Percentiles rank a stretch among this genome's conserved stretches.
Conservation (phyloP, 2,888 invertebrate genomes). For the Synergus laeviventris region DNA sequence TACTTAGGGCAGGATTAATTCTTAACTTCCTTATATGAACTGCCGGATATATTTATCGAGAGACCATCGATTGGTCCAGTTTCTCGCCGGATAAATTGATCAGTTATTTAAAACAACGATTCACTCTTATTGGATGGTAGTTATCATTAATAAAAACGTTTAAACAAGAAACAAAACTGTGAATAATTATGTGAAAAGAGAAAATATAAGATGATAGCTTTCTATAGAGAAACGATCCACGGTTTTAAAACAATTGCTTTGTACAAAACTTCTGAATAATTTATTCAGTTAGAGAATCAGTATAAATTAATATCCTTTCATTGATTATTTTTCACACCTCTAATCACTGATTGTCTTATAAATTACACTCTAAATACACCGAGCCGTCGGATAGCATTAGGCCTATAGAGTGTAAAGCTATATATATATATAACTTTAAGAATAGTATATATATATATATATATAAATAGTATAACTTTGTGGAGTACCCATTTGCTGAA, state of each 20-base stretch:
- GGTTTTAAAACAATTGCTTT: neutral
- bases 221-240: neutral
- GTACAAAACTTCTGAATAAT: neutral
- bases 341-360: neutral
- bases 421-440: neutral
- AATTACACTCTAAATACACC: neutral
- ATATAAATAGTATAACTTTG: too few relatives aligned
- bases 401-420: neutral
- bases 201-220: neutral
- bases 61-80: conserved; percentile 31
- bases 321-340: neutral
- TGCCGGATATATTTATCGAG: conserved; percentile 14
- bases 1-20: neutral
- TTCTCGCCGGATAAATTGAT: neutral
- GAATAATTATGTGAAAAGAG: neutral
- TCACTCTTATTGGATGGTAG: neutral
- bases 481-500: too few relatives aligned
- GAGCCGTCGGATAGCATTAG: conserved; percentile 9
- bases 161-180: too few relatives aligned
- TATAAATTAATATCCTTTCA: neutral
- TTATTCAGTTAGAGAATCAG: neutral
- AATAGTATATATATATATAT: neutral
- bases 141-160: neutral
- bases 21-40: conserved; percentile 3
- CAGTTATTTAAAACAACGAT: conserved; percentile 9